A percentile compares a stretch with the other conserved stretches of the same genome.
Conservation (phyloP, 2,888 invertebrate genomes). For the Epistrophe eligans region DNA sequence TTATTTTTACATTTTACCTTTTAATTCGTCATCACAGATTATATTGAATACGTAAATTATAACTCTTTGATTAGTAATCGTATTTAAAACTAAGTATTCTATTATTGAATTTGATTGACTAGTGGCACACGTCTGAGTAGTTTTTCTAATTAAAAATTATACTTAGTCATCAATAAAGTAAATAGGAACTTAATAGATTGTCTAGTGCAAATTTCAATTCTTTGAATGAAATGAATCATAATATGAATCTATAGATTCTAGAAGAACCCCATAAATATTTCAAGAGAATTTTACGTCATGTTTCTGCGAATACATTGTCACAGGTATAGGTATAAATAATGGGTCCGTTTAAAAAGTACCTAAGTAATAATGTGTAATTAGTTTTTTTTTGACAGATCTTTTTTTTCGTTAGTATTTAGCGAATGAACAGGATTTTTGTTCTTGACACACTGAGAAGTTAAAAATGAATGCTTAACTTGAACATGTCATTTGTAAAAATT, state of each 20-base stretch:
- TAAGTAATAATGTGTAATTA: too few relatives aligned
- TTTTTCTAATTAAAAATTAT: neutral
- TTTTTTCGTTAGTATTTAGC: too few relatives aligned
- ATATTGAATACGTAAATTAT: neutral
- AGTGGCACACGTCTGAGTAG: neutral
- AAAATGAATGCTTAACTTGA: too few relatives aligned
- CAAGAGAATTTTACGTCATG: neutral
- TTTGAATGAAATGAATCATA: slow-evolving; percentile 24
- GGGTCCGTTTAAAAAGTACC: too few relatives aligned
- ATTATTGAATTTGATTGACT: slow-evolving; percentile 43
- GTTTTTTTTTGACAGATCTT: too few relatives aligned
- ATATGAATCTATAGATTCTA: neutral
- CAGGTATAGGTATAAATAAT: too few relatives aligned
- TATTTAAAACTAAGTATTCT: slow-evolving; percentile 8
- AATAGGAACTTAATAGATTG: neutral
- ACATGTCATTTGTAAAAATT: too few relatives aligned
- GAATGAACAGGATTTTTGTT: too few relatives aligned
- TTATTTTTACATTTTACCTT: neutral
- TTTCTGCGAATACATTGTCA: neutral
- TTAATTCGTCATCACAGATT: slow-evolving; percentile 1
- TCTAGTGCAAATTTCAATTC: slow-evolving; percentile 11
- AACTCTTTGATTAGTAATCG: slow-evolving; percentile 13
- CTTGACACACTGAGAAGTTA: too few relatives aligned
- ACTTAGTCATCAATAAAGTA: slow-evolving; percentile 3
- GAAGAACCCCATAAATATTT: neutral